A percentile compares a stretch with the other conserved stretches of the same genome.
Conservation (phyloP, 2,797 vertebrate species). For the Eleutherodactylus coqui region DNA sequence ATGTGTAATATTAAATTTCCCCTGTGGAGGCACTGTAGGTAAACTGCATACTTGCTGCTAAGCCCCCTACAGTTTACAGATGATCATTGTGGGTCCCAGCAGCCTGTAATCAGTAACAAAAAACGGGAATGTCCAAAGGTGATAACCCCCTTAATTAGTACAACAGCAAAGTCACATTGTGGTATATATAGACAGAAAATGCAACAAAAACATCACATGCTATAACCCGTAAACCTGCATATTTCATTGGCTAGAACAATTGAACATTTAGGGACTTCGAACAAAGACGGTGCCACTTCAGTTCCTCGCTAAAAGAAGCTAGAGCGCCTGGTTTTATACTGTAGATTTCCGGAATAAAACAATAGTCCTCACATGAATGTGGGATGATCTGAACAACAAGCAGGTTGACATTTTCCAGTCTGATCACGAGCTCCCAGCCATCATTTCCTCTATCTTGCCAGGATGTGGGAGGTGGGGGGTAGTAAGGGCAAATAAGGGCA, state of each 20-base stretch:
- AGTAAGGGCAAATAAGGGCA: background rate
- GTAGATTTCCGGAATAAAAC: slow-evolving; percentile 1
- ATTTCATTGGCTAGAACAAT: background rate
- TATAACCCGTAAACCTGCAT: background rate
- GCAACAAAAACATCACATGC: background rate
- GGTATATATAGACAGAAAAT: background rate
- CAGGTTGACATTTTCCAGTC: background rate
- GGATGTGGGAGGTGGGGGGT: no score
- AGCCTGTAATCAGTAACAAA: background rate
- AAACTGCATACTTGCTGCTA: no score
- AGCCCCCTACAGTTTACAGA: background rate
- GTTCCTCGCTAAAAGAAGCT: background rate
- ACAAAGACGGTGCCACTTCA: slow-evolving; percentile 1
- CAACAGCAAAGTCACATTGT: background rate
- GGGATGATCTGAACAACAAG: background rate
- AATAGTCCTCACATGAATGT: background rate
- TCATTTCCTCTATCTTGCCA: background rate
- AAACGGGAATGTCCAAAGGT: background rate
- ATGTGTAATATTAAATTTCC: background rate
- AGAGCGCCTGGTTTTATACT: background rate
- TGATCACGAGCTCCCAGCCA: background rate
- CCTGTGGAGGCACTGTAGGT: background rate
- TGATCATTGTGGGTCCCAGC: background rate
- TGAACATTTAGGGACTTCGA: background rate
- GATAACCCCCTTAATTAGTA: background rate